These are phyloP conservation scores for Tolmerus cingulatus DNA, from an alignment of 2,888 invertebrate genomes.

Conservation along the genomic window DNA sequence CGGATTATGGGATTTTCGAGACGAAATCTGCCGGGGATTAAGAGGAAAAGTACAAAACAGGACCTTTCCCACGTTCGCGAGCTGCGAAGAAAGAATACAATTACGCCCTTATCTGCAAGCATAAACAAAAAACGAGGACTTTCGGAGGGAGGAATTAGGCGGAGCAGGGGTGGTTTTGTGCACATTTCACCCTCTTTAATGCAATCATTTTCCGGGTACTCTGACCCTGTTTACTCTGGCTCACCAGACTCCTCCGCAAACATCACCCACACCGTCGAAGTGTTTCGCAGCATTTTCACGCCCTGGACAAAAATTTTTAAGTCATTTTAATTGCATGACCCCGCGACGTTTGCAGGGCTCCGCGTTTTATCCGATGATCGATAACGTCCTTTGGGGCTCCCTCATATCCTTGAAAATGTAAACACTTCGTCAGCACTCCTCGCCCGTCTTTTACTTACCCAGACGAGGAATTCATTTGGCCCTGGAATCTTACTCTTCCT, in stretches of 20 bases:
- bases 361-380: background rate
- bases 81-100: background rate
- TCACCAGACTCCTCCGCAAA: background rate
- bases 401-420: constrained; percentile 14
- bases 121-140: background rate
- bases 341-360: background rate
- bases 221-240: background rate
- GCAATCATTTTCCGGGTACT: background rate
- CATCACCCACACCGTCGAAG: background rate
- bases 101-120: background rate
- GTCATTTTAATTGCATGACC: constrained; percentile 31
- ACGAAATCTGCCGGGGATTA: background rate
- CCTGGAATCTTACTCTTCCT: constrained; percentile 6
- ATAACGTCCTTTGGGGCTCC: background rate
- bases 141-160: background rate
- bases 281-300: background rate
- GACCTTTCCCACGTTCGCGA: background rate
- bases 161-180: background rate
- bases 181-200: background rate
- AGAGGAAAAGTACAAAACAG: background rate
- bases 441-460: background rate
- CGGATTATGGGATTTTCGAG: background rate
- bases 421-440: constrained; percentile 9
- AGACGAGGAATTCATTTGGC: background rate
- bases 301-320: background rate